Percentiles rank a stretch among this genome's conserved stretches.
Evolutionary conservation across 2,113 vertebrate genomes (phyloP).

Genomic region (Chelonoidis abingdonii): DNA sequence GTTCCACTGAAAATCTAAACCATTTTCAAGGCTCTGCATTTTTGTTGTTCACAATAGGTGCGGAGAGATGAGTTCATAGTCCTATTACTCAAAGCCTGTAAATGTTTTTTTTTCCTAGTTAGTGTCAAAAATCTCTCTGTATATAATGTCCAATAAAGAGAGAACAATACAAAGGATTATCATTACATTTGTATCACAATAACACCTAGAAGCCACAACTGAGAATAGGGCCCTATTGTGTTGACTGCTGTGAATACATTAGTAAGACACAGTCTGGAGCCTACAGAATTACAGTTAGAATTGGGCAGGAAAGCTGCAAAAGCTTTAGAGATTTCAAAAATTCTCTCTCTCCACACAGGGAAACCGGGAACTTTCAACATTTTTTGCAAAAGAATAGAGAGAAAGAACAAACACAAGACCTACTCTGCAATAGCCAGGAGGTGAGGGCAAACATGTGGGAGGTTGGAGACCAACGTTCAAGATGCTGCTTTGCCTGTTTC

Average conservation of each 20-base stretch:
- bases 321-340: neutral
- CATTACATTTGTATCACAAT: neutral
- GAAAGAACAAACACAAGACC: neutral
- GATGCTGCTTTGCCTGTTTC: neutral
- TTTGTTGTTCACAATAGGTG: conserved; percentile 8
- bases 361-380: neutral
- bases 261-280: neutral
- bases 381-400: neutral
- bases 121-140: neutral
- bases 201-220: neutral
- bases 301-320: neutral
- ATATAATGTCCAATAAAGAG: neutral
- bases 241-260: neutral
- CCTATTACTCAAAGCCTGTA: conserved; percentile 33
- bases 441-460: too few relatives aligned
- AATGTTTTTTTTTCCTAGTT: neutral
- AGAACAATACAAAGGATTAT: conserved; percentile 24
- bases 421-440: neutral
- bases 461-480: neutral
- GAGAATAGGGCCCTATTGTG: neutral
- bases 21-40: conserved; percentile 33
- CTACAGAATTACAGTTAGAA: neutral
- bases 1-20: conserved; percentile 22
- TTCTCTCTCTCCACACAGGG: neutral
- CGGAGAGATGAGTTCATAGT: neutral